These are phyloP conservation scores for Pelagia noctiluca DNA, from an alignment of 30 jellyfish, hydroid and myxozoan species.

Conservation along the genomic window DNA sequence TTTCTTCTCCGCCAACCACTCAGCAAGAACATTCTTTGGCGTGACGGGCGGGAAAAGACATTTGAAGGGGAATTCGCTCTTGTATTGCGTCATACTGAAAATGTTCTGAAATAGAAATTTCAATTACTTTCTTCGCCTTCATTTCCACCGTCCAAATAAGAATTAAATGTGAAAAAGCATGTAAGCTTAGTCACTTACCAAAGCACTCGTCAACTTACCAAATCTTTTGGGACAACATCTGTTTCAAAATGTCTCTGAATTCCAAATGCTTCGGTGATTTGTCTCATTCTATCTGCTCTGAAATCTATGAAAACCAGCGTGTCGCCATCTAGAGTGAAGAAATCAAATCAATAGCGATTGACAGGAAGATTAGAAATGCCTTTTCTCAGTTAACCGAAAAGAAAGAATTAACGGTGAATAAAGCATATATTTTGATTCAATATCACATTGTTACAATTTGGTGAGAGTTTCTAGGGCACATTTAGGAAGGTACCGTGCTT, in stretches of 20 bases:
- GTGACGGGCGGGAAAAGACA: slow-evolving; percentile 96
- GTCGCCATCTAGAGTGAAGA: slow-evolving; percentile 83
- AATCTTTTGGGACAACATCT: slow-evolving; percentile 78
- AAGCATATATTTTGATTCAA: no score
- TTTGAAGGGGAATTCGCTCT: slow-evolving; percentile 88
- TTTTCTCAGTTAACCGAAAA: no score
- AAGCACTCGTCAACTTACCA: no score
- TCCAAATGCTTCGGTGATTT: slow-evolving; percentile 96
- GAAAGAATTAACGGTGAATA: no score
- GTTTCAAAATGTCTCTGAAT: slow-evolving; percentile 91
- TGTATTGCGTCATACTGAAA: slow-evolving; percentile 94
- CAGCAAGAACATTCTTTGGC: slow-evolving; percentile 97
- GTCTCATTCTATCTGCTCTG: slow-evolving; percentile 99
- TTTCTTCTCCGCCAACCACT: slow-evolving; percentile 86
- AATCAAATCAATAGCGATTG: not conserved
- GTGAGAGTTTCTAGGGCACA: no score
- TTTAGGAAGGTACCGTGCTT: no score
- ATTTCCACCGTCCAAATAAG: no score
- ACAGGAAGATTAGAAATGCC: no score
- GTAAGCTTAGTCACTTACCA: no score
- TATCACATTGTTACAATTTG: no score
- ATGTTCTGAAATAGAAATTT: slow-evolving; percentile 73
- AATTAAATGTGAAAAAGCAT: no score
- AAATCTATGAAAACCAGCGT: slow-evolving; percentile 93
- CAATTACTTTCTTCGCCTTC: no score